Conservation (phyloP, 2,888 invertebrate species). For the Octodonta nipae region DNA sequence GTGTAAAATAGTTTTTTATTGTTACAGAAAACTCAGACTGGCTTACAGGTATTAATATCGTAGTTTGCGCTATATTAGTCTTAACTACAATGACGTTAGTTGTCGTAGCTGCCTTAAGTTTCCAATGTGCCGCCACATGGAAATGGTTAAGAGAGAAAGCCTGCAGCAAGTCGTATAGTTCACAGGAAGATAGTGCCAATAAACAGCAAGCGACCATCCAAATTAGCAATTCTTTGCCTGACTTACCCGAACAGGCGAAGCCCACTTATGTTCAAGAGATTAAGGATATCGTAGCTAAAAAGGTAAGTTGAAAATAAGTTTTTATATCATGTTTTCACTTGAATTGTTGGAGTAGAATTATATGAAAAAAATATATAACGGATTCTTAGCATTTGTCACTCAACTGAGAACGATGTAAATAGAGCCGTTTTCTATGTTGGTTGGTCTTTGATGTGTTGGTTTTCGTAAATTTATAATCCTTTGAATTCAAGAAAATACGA, state of each 20-base stretch:
- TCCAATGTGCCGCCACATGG: slow-evolving; percentile 63
- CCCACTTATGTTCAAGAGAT: slow-evolving; percentile 60
- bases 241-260: slow-evolving; percentile 55
- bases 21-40: slow-evolving; percentile 32
- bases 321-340: too few relatives aligned
- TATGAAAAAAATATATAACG: too few relatives aligned
- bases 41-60: slow-evolving; percentile 30
- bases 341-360: too few relatives aligned
- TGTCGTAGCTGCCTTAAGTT: slow-evolving; percentile 54
- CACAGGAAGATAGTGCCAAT: slow-evolving; percentile 33
- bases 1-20: too few relatives aligned
- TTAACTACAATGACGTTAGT: slow-evolving; percentile 47
- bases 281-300: slow-evolving; percentile 51
- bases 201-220: slow-evolving; percentile 56
- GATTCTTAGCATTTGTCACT: too few relatives aligned
- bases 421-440: too few relatives aligned
- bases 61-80: slow-evolving; percentile 19
- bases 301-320: slow-evolving; percentile 48
- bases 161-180: slow-evolving; percentile 24
- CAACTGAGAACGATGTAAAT: too few relatives aligned
- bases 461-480: too few relatives aligned
- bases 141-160: slow-evolving; percentile 51
- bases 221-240: slow-evolving; percentile 64
- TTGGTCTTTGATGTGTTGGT: too few relatives aligned
- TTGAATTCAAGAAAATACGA: too few relatives aligned